These are phyloP conservation scores for Heliconius melpomene DNA, from an alignment of 1,140 invertebrate species.

Conservation along the genomic window DNA sequence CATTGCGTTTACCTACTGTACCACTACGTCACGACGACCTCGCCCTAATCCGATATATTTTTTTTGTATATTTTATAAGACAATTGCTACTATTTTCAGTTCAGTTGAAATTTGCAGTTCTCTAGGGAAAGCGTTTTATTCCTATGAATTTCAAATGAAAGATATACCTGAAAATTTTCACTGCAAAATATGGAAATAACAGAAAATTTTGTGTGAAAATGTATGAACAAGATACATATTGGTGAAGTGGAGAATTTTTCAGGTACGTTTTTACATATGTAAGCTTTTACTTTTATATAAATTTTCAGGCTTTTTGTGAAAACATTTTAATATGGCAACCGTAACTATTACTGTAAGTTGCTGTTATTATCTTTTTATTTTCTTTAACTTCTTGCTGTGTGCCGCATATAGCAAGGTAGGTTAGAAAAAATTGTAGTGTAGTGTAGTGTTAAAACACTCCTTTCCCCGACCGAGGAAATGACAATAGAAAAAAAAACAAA, in stretches of 20 bases:
- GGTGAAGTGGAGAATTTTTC: background rate
- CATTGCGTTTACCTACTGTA: no score
- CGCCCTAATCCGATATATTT: no score
- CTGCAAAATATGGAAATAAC: background rate
- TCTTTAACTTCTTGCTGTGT: no score
- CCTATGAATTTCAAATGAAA: constrained; percentile 9
- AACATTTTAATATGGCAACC: no score
- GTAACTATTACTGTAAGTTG: no score
- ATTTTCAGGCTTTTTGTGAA: background rate
- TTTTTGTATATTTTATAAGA: background rate
- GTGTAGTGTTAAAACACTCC: no score
- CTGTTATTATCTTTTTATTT: no score
- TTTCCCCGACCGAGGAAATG: no score
- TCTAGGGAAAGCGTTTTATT: background rate
- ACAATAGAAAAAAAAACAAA: no score
- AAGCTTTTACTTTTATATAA: background rate
- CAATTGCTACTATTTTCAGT: background rate
- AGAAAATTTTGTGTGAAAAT: background rate
- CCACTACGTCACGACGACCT: no score
- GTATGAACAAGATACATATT: background rate
- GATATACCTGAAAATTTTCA: constrained; percentile 2
- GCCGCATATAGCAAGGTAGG: no score
- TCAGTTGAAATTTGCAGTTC: background rate
- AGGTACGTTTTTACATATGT: background rate
- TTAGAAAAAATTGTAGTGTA: no score